These are phyloP conservation scores for Ibidorhyncha struthersii DNA, from an alignment of 2,113 vertebrate species.

Conservation along the genomic window DNA sequence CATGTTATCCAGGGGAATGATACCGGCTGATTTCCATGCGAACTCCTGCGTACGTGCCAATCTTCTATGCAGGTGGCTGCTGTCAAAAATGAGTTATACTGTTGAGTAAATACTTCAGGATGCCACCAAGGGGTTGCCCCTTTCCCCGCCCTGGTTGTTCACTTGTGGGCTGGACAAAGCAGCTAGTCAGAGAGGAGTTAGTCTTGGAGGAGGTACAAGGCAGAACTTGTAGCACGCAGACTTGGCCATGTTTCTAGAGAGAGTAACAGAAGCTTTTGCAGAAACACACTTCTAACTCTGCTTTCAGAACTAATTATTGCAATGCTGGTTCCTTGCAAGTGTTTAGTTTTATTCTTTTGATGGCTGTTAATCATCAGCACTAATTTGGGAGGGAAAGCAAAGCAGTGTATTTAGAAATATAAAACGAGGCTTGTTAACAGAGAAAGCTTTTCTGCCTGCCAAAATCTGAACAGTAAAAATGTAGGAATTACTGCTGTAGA, in stretches of 20 bases:
- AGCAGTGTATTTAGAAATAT: background rate
- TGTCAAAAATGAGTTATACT: background rate
- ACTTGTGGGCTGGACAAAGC: background rate
- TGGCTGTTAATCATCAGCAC: background rate
- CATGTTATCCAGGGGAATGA: fast-evolving
- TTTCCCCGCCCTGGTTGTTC: background rate
- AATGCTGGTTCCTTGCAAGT: background rate
- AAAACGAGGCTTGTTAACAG: background rate
- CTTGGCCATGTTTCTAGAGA: background rate
- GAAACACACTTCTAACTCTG: background rate
- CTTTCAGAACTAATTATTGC: background rate
- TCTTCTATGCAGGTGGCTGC: background rate
- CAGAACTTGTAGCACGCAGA: background rate
- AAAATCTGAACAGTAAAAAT: background rate
- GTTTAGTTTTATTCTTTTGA: conserved; percentile 1
- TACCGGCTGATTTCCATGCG: background rate
- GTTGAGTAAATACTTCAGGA: background rate
- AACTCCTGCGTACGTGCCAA: fast-evolving
- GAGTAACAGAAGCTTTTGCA: background rate
- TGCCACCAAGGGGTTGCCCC: background rate
- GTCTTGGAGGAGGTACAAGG: background rate
- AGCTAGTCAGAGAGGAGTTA: background rate
- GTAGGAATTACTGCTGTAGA: background rate
- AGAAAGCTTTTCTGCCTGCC: background rate
- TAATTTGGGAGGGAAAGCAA: background rate